Base-by-base conservation (phyloP, 2,113 vertebrate genomes). In the Sceloporus undulatus region DNA sequence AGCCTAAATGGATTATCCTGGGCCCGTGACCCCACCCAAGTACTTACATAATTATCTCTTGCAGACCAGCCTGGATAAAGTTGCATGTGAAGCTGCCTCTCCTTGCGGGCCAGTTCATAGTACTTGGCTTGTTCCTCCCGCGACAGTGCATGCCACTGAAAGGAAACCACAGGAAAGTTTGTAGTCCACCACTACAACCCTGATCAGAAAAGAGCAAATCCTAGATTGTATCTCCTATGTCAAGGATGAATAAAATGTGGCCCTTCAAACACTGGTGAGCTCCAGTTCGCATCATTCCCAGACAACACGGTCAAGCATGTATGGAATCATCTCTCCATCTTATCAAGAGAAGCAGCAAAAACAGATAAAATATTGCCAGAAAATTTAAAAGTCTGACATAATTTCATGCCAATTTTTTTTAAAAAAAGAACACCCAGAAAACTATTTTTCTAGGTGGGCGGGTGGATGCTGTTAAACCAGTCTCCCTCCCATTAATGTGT, bases 21-120 rank as follows among this genome's bases (percentile, higher is more conserved):
- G 16, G 14, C 70, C 81, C 76, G 29, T 5, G 76, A 18, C 0
- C 4, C 75, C 86, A 34, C 54, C 1, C n/a, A 85, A 48, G 38
- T 85, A 98, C 97, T 99, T 95, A 99, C 99, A 1, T 99, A 99
- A 96, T 99, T 99, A 95, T 99, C 99, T 59, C 98, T 95, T 74
- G 99, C 99, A 19, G 99, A 99, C 99, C 99, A 99, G 96, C 98
- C 99, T 0, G 99, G 99, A 95, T 99, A 99, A 5, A 99, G 98
- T 95, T 99, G 99, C 98, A 99, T 99, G 96, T 99, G 99, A 86
- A 99, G 98, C 95, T 99, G 99, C 96, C 99, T 97, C 96, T 99
- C 99, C 92, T 99, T 99, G 78, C 99, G 96, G 85, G 99, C 99
- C 96, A 99, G 94, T 96, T 99, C 99, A 19, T 99, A 99, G 95